Percentiles rank a stretch among this genome's conserved stretches.
Conservation (phyloP, 2,888 invertebrate species). For the Lasioglossum morio region DNA sequence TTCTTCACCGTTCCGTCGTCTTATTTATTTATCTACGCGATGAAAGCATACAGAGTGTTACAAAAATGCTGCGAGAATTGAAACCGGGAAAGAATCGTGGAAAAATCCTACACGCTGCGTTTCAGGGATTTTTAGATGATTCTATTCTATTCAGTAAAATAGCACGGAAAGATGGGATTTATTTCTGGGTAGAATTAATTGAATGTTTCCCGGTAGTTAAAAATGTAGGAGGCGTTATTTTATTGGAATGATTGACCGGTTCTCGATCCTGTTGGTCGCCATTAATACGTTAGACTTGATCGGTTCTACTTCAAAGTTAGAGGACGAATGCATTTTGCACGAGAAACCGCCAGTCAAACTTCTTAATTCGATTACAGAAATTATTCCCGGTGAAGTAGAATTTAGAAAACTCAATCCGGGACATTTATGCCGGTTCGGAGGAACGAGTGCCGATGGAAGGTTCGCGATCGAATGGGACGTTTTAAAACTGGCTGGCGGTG, state of each 20-base stretch:
- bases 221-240: neutral
- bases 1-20: neutral
- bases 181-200: neutral
- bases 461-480: neutral
- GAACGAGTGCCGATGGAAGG: neutral
- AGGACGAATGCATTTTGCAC: neutral
- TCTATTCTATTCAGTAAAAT: neutral
- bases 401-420: neutral
- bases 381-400: neutral
- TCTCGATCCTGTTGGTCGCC: neutral
- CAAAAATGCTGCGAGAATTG: neutral
- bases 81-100: neutral
- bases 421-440: neutral
- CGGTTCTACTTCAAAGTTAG: neutral
- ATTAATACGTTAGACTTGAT: neutral
- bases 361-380: conserved; percentile 12
- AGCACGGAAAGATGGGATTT: neutral
- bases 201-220: neutral
- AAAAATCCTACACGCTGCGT: neutral
- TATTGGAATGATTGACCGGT: neutral
- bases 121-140: neutral
- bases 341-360: neutral
- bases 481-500: neutral
- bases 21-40: neutral
- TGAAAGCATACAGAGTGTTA: neutral